A percentile compares a stretch with the other conserved stretches of the same genome.
Conservation (phyloP, 2,113 vertebrate genomes). For the Connochaetes taurinus region DNA sequence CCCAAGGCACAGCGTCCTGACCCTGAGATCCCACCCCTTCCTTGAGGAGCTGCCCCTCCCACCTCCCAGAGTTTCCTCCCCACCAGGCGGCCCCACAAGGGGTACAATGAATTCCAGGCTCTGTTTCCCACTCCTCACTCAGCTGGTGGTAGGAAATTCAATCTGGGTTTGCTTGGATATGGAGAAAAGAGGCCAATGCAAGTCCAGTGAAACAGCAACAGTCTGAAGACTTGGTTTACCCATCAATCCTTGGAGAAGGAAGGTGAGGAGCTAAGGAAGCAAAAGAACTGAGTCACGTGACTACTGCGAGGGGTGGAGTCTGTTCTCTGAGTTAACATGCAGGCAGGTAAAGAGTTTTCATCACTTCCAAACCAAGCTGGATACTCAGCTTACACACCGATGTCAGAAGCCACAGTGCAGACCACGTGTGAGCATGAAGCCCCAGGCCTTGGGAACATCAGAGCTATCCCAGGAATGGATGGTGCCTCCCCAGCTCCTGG, state of each 20-base stretch:
- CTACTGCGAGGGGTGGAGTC: background rate
- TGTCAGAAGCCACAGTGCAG: background rate
- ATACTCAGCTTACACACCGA: background rate
- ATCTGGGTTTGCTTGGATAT: background rate
- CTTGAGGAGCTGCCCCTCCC: background rate
- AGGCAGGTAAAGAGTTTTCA: conserved; percentile 27
- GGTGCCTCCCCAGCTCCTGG: background rate
- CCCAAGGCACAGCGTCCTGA: background rate
- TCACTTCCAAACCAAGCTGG: background rate
- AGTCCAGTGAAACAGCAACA: background rate
- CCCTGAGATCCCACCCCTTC: background rate
- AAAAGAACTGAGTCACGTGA: background rate
- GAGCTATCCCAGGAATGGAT: background rate
- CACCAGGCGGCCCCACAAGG: background rate
- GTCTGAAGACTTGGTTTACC: background rate
- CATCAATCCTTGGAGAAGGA: background rate
- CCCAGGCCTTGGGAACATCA: background rate
- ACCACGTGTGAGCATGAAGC: background rate
- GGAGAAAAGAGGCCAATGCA: background rate
- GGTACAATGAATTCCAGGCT: background rate
- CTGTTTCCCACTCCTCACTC: background rate
- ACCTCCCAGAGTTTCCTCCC: background rate
- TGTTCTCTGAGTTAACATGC: background rate
- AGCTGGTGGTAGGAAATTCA: background rate
- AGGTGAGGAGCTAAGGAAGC: background rate